phyloP scores from a whole-genome alignment of 1,140 invertebrate species.

The Lepidostoma basale region DNA sequence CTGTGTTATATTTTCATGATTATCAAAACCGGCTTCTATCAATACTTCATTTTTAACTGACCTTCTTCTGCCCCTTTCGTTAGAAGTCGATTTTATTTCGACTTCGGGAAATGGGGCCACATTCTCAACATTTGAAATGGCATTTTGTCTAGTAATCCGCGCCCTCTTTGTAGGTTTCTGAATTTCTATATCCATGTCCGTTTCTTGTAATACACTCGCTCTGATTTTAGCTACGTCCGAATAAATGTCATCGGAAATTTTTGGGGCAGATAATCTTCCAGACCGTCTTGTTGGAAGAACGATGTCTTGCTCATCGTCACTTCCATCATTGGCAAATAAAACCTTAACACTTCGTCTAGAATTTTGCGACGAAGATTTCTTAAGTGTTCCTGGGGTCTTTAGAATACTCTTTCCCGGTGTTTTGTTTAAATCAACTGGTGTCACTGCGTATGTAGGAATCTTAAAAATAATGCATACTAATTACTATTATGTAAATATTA shows the following conservation, averaged over 20 bases:
- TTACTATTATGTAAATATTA: neutral
- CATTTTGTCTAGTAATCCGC: neutral
- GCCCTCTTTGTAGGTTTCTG: neutral
- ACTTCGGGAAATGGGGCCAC: neutral
- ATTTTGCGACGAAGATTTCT: conserved; percentile 7
- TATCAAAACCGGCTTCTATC: neutral
- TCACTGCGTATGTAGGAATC: neutral
- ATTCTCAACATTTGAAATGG: neutral
- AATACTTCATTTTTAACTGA: neutral
- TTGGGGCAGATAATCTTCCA: neutral
- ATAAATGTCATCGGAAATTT: neutral
- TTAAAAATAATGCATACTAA: too few relatives aligned
- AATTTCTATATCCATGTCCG: neutral
- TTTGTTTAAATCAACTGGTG: conserved; percentile 39
- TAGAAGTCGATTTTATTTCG: neutral
- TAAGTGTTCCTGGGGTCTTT: conserved; percentile 32
- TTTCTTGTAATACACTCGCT: neutral
- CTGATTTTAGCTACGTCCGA: neutral
- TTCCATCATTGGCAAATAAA: conserved; percentile 7
- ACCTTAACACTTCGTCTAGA: conserved; percentile 35
- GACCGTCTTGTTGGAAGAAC: neutral
- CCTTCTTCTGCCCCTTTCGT: neutral
- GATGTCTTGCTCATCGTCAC: neutral
- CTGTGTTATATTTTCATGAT: neutral
- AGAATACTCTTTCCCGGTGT: conserved; percentile 43